Evolutionary conservation across 2,888 invertebrate genomes (phyloP).

Genomic region (Matsumyia berberina): DNA sequence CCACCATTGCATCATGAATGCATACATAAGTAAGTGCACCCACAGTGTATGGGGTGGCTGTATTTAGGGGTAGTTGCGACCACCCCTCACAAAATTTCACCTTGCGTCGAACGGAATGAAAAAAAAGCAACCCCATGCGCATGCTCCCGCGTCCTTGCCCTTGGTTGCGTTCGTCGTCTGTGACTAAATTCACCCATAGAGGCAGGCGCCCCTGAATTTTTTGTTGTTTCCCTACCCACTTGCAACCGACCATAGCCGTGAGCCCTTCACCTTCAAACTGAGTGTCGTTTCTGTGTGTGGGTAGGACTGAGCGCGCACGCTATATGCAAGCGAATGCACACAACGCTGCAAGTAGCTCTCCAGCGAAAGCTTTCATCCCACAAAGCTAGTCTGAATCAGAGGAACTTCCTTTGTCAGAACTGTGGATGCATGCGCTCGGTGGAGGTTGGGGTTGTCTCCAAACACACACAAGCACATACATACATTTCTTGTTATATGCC

Average conservation of each 20-base stretch:
- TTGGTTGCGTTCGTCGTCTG: constrained; percentile 79
- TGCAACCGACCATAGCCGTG: not conserved
- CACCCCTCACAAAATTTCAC: constrained; percentile 59
- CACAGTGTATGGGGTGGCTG: constrained; percentile 29
- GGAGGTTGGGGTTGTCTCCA: not conserved
- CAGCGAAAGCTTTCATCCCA: constrained; percentile 40
- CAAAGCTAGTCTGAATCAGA: not conserved
- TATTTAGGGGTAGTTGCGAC: constrained; percentile 52
- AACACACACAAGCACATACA: not conserved
- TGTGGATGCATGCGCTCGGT: constrained; percentile 11
- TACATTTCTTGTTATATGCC: not conserved
- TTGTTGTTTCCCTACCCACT: constrained; percentile 8
- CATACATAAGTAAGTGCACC: constrained; percentile 62
- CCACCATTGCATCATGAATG: constrained; percentile 32
- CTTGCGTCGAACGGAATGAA: constrained; percentile 44
- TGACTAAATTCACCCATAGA: constrained; percentile 50
- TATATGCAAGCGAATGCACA: constrained; percentile 41
- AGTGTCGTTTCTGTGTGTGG: constrained; percentile 13
- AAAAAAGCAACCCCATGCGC: constrained; percentile 77
- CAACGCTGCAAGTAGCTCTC: constrained; percentile 22
- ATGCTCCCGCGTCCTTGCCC: constrained; percentile 84
- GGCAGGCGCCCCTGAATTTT: constrained; percentile 69
- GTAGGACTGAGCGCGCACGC: constrained; percentile 25
- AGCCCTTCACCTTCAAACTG: constrained; percentile 75
- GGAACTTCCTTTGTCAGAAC: constrained; percentile 28